phyloP scores from a whole-genome alignment of 2,888 invertebrate species.

The Sisyra terminalis region DNA sequence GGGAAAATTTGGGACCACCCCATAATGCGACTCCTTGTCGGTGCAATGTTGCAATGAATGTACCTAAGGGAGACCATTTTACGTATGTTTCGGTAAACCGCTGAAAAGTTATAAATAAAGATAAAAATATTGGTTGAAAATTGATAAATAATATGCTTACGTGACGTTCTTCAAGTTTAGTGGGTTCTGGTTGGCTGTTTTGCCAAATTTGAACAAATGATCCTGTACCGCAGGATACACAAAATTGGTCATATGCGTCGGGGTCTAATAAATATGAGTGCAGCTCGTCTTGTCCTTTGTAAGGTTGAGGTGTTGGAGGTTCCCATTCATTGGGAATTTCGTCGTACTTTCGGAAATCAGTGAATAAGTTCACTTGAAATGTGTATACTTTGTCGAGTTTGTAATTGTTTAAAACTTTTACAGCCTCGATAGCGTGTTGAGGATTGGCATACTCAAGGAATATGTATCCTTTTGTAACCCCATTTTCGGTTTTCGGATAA shows the following conservation, averaged over 20 bases:
- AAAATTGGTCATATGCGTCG: constrained; percentile 92
- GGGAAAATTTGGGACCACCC: constrained; percentile 88
- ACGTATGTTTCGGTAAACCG: constrained; percentile 94
- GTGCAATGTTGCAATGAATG: constrained; percentile 93
- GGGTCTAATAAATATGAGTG: constrained; percentile 86
- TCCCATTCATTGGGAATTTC: constrained; percentile 88
- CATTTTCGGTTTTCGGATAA: constrained; percentile 71
- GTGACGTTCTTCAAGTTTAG: constrained; percentile 61
- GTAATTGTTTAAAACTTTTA: constrained; percentile 76
- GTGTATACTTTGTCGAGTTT: constrained; percentile 91
- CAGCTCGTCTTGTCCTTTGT: constrained; percentile 82
- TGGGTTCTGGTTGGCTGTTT: constrained; percentile 78
- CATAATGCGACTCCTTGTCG: constrained; percentile 89
- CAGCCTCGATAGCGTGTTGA: constrained; percentile 72
- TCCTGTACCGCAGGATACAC: constrained; percentile 69
- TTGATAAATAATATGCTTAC: constrained; percentile 27
- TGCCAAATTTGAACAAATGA: constrained; percentile 67
- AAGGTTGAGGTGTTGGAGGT: constrained; percentile 74
- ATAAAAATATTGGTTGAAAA: constrained; percentile 5
- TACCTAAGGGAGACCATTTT: constrained; percentile 95
- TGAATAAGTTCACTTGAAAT: constrained; percentile 84
- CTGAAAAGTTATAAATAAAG: constrained; percentile 27
- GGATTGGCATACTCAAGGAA: constrained; percentile 84
- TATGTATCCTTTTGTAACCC: constrained; percentile 80
- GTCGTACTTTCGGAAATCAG: constrained; percentile 88